phyloP scores from a whole-genome alignment of 2,113 vertebrate species.

The Microcebus ravelobensis region DNA sequence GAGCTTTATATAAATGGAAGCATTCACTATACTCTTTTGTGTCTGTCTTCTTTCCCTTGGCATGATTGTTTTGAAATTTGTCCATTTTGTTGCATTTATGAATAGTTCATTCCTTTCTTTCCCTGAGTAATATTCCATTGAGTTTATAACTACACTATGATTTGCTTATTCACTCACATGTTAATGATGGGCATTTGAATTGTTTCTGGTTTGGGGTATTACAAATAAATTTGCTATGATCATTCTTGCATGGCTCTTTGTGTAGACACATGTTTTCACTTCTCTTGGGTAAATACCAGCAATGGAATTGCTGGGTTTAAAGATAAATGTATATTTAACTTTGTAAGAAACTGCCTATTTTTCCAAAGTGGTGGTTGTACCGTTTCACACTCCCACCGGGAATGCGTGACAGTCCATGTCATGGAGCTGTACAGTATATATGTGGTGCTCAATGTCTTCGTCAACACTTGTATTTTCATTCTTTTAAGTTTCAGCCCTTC shows the following conservation, averaged over 20 bases:
- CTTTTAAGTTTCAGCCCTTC: neutral
- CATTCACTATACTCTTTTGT: neutral
- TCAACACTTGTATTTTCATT: neutral
- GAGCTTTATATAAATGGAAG: constrained; percentile 38
- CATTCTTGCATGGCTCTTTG: neutral
- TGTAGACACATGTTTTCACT: neutral
- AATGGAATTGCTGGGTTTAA: neutral
- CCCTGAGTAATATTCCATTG: neutral
- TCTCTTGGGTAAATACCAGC: neutral
- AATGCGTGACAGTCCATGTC: too few species aligned
- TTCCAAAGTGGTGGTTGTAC: neutral
- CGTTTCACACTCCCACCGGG: neutral
- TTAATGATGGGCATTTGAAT: neutral
- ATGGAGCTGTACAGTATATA: fast-evolving
- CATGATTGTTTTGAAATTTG: neutral
- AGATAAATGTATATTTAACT: neutral
- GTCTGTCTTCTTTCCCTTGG: constrained; percentile 9
- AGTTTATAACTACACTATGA: neutral
- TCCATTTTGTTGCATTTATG: neutral
- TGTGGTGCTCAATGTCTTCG: neutral
- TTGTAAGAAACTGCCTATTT: neutral
- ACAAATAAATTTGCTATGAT: neutral
- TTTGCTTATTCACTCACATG: neutral
- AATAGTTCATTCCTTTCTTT: neutral
- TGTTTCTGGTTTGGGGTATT: neutral